Evolutionary conservation across 2,113 vertebrate species (phyloP), one percentile per base, ranked within the genome.

Genomic region (Chaetodon auriga): DNA sequence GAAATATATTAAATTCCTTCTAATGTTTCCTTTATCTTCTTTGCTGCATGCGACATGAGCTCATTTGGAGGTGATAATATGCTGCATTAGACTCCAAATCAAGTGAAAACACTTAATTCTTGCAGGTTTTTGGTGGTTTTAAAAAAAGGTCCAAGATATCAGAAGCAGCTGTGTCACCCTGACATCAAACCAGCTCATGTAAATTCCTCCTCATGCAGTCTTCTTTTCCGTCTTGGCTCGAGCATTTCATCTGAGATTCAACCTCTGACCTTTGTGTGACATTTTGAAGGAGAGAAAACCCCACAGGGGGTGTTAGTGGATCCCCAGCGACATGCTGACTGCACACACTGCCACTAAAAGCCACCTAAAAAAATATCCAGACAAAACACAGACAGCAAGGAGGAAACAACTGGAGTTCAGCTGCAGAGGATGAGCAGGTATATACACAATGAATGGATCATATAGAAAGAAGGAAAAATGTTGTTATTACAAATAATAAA

Each of bases 201-300:
- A 61, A 58, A 63, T 60, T 54, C 46, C 15, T 72, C 35, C 57
- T 55, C 15, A 25, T 45, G 57, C 30, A 18, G 7, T 66, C 23
- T 16, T 75, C 19, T 75, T 71, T 43, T 46, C 14, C 25, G 54
- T 12, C 4, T 19, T 62, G n/a, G 14, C 65, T 35, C 1, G 9
- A 76, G 38, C n/a, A 13, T 85, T 64, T 83, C 78, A n/a, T 54
- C 25, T 68, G 71, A 74, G 66, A 85, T 49, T 71, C 55, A 54
- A 84, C 74, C 73, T 68, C 36, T 88, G 80, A 92, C 85, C 87
- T 93, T 92, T 68, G n/a, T 45, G 60, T 90, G 90, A 84, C 89
- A 93, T 91, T 93, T 91, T 6, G 70, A 65, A 84, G 49, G 53
- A 60, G 76, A 43, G 25, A 79, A 81, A 30, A 0, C 25, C 58